Conservation (phyloP, 2,113 vertebrate genomes). For the Typhlomys cinereus region DNA sequence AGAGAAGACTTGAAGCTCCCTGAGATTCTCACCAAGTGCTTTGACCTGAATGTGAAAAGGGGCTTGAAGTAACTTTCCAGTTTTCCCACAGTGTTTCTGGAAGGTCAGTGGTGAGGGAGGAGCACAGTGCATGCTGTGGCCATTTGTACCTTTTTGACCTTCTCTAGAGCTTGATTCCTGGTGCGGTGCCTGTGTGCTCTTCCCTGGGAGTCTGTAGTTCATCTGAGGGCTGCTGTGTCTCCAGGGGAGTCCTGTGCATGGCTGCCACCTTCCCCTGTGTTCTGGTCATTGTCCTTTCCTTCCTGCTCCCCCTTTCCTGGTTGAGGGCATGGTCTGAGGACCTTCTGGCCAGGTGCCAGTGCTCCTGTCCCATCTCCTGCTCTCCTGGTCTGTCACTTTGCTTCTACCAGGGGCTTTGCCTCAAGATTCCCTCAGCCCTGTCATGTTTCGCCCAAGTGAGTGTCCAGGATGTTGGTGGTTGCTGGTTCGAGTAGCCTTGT, state of each 20-base stretch:
- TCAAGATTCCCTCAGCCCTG: background rate
- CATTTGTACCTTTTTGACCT: background rate
- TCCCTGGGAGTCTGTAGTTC: background rate
- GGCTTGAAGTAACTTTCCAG: background rate
- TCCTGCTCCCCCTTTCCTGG: background rate
- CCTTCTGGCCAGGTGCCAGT: background rate
- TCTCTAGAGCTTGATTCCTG: background rate
- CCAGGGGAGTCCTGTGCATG: background rate
- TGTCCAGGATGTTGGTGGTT: background rate
- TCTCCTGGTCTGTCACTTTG: background rate
- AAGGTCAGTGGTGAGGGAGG: background rate
- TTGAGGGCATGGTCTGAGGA: background rate
- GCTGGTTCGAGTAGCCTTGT: background rate
- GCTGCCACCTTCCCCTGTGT: accelerated
- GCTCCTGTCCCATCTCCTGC: background rate
- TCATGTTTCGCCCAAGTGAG: too few species aligned
- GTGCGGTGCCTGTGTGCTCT: background rate
- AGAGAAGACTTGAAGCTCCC: background rate
- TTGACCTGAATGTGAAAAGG: background rate
- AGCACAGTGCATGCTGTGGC: background rate
- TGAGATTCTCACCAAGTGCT: background rate
- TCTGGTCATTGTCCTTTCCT: background rate
- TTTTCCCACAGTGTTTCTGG: background rate
- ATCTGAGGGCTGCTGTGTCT: background rate
- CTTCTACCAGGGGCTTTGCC: background rate